Conservation (phyloP, 1,140 invertebrate species). For the Fragariocoptes setiger region DNA sequence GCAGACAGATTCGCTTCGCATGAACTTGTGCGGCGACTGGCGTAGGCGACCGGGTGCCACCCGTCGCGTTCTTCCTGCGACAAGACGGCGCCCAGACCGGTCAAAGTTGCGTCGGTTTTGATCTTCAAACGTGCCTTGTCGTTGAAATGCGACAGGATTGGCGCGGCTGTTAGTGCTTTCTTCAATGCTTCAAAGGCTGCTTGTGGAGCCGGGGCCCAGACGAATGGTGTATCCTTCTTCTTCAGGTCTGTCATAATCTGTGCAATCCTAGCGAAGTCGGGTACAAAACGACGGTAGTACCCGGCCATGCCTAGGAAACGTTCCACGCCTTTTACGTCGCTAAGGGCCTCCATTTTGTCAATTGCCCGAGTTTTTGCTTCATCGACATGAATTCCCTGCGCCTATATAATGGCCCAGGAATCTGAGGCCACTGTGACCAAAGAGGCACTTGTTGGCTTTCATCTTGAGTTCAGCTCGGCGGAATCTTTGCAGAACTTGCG, state of each 20-base stretch:
- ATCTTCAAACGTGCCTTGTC: slow-evolving; percentile 5
- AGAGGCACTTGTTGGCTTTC: slow-evolving; percentile 11
- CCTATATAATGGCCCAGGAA: slow-evolving; percentile 7
- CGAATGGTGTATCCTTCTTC: slow-evolving; percentile 2
- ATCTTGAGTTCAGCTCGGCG: slow-evolving; percentile 14
- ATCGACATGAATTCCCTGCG: slow-evolving; percentile 3
- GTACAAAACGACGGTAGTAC: slow-evolving; percentile 13
- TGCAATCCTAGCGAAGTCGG: slow-evolving; percentile 3
- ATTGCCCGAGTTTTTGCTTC: slow-evolving; percentile 3
- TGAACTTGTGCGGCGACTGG: neutral
- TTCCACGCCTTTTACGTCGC: slow-evolving; percentile 13
- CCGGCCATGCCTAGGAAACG: slow-evolving; percentile 16
- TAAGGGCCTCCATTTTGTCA: slow-evolving; percentile 11
- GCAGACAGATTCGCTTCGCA: slow-evolving; percentile 4
- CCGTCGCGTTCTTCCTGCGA: neutral
- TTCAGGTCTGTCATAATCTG: too few relatives aligned
- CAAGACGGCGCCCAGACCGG: slow-evolving; percentile 5
- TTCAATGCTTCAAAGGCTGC: slow-evolving; percentile 17
- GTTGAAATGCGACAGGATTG: slow-evolving; percentile 6
- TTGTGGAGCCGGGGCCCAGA: slow-evolving; percentile 9
- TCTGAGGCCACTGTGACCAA: neutral
- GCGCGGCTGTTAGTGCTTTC: slow-evolving; percentile 10
- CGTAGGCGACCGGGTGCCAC: neutral
- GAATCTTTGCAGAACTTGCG: too few relatives aligned
- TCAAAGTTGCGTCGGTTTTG: slow-evolving; percentile 8